A percentile compares a stretch with the other conserved stretches of the same genome.
phyloP scores from a whole-genome alignment of 2,797 vertebrate species.

The Chaunax sp. region DNA sequence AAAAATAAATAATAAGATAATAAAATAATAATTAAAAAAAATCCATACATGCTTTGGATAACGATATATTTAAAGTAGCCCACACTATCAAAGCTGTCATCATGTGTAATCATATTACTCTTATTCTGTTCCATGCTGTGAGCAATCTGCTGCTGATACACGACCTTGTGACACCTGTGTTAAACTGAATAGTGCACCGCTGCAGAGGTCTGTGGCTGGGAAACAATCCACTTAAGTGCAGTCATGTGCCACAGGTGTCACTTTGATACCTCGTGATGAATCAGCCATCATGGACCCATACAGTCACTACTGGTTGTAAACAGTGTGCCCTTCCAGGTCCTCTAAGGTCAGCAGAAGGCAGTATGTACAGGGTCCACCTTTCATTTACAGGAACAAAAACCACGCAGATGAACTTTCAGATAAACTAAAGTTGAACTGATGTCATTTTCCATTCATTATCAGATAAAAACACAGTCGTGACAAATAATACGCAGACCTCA shows the following conservation, averaged over 20 bases:
- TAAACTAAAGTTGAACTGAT: conserved; percentile 8
- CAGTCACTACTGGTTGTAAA: conserved; percentile 55
- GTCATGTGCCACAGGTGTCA: conserved; percentile 58
- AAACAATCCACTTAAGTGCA: conserved; percentile 77
- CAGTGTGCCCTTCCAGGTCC: conserved; percentile 55
- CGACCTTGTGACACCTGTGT: conserved; percentile 16
- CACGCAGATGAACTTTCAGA: neutral
- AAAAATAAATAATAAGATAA: too few relatives aligned
- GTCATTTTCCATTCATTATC: conserved; percentile 1
- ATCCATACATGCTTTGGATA: neutral
- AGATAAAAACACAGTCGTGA: conserved; percentile 26
- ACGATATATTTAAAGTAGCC: neutral
- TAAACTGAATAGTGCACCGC: neutral
- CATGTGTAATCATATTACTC: neutral
- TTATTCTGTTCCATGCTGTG: neutral
- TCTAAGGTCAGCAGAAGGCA: conserved; percentile 67
- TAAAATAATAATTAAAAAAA: too few relatives aligned
- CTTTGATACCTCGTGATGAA: conserved; percentile 60
- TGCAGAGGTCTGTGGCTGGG: conserved; percentile 50
- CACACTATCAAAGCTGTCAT: neutral
- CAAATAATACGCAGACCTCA: conserved; percentile 32
- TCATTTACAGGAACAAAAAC: conserved; percentile 15
- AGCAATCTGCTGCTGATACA: neutral
- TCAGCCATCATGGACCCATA: conserved; percentile 55
- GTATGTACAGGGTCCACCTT: conserved; percentile 42